Evolutionary conservation across 2,888 invertebrate genomes (phyloP).

Genomic region (Caradrina kadenii): DNA sequence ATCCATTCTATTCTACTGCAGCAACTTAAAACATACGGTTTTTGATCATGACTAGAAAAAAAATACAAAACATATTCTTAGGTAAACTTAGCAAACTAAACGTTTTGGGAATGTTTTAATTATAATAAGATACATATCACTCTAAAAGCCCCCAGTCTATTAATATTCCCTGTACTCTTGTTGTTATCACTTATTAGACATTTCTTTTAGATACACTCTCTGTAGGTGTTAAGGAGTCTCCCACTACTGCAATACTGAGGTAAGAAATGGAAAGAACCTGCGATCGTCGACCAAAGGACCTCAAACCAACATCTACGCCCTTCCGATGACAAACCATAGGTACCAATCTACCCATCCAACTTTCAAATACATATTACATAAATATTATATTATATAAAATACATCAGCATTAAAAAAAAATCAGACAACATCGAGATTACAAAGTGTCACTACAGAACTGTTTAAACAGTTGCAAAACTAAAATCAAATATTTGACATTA

Average conservation of each 20-base stretch:
- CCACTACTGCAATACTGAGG: constrained; percentile 32
- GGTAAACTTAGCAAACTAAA: constrained; percentile 28
- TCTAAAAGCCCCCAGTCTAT: constrained; percentile 33
- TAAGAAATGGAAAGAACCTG: constrained; percentile 34
- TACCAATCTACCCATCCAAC: constrained; percentile 20
- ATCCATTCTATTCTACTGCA: constrained; percentile 33
- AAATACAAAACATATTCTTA: constrained; percentile 19
- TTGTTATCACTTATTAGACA: constrained; percentile 33
- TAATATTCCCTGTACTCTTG: constrained; percentile 42
- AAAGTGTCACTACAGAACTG: constrained; percentile 22
- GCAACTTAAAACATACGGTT: constrained; percentile 33
- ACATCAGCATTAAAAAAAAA: constrained; percentile 1
- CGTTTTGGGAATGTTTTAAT: constrained; percentile 29
- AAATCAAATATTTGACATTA: constrained; percentile 27
- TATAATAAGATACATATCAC: constrained; percentile 16
- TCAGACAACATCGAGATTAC: not conserved
- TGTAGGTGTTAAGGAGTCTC: not conserved
- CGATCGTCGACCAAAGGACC: not conserved
- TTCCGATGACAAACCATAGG: constrained; percentile 22
- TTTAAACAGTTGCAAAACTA: not conserved
- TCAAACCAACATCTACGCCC: not conserved
- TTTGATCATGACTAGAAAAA: constrained; percentile 47
- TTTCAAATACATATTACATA: constrained; percentile 22
- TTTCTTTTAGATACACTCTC: constrained; percentile 1
- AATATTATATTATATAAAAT: constrained; percentile 3